Base-by-base conservation (phyloP, 2,797 vertebrate species). In the Phalanger gymnotis region DNA sequence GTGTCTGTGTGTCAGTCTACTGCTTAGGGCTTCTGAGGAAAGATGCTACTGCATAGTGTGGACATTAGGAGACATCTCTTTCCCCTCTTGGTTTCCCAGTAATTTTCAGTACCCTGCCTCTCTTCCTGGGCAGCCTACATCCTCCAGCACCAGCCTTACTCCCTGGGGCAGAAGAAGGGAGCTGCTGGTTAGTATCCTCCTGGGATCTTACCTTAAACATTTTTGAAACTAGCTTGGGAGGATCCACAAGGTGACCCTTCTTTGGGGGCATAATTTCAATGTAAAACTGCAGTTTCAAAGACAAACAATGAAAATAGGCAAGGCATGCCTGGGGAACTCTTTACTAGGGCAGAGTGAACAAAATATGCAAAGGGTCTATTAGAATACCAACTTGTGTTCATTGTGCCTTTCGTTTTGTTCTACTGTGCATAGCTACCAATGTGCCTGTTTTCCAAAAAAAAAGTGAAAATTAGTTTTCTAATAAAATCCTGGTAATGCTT, bases 11-110 rank as follows among this genome's bases (percentile, higher is more conserved):
- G 14, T 1, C 14, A 73, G n/a, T n/a, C 34, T n/a, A 66, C 34
- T 34, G 34, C 16, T 1, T n/a, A 16, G 14, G 34, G 34, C 5
- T 73, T 66, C 14, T 73, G 13, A 73, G 1, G 16, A 4, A 14
- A 19, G 34, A 73, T 7, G 14, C 1, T n/a, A n/a, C 40, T 5
- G 0, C 6, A 1, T 4, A n/a, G 4, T 16, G 34, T n/a, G 61
- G 34, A 19, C 1, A 73, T n/a, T n/a, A 14, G 61, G 14, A 73
- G 34, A n/a, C 16, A 73, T n/a, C 16, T 5, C 14, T 73, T n/a
- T 73, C 5, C 14, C 34, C 9, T 66, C 31, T 66, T 34, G 14
- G 4, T 14, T 66, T 66, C 58, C 31, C 13, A 66, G 13, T 66
- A n/a, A 34, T 66, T 12, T 5, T 34, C 12, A 10, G 4, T 66